phyloP scores from a whole-genome alignment of 2,888 invertebrate species.

The Laspeyria flexula region DNA sequence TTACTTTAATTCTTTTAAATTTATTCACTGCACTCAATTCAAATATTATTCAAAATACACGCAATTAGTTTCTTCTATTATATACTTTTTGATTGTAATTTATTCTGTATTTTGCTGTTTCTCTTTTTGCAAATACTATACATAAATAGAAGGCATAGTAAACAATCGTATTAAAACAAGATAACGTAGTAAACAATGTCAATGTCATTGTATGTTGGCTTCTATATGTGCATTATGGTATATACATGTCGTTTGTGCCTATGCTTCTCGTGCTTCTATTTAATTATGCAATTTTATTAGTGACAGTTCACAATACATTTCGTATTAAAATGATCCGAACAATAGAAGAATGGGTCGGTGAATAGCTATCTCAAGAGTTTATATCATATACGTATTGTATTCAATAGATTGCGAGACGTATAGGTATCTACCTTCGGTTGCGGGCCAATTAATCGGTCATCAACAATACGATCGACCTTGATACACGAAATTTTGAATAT shows the following conservation, averaged over 20 bases:
- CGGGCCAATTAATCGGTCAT: conserved; percentile 24
- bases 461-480: conserved; percentile 32
- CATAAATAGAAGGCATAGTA: conserved; percentile 25
- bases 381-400: conserved; percentile 16
- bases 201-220: conserved; percentile 32
- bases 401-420: conserved; percentile 1
- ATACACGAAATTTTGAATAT: conserved; percentile 15
- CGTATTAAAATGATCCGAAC: not conserved
- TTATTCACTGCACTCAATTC: not conserved
- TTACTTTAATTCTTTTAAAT: conserved; percentile 1
- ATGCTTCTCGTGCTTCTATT: conserved; percentile 71
- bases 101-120: conserved; percentile 11
- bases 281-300: conserved; percentile 54
- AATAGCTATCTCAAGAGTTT: conserved; percentile 2
- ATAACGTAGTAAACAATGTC: conserved; percentile 23
- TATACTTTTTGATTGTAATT: not conserved
- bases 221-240: conserved; percentile 51
- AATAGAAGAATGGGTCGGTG: conserved; percentile 3
- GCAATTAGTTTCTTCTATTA: not conserved
- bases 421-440: conserved; percentile 10
- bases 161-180: conserved; percentile 14
- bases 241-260: conserved; percentile 55
- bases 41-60: not conserved
- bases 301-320: conserved; percentile 35
- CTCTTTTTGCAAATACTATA: conserved; percentile 19